phyloP scores from a whole-genome alignment of 1,140 invertebrate species.

The Eciton burchellii region DNA sequence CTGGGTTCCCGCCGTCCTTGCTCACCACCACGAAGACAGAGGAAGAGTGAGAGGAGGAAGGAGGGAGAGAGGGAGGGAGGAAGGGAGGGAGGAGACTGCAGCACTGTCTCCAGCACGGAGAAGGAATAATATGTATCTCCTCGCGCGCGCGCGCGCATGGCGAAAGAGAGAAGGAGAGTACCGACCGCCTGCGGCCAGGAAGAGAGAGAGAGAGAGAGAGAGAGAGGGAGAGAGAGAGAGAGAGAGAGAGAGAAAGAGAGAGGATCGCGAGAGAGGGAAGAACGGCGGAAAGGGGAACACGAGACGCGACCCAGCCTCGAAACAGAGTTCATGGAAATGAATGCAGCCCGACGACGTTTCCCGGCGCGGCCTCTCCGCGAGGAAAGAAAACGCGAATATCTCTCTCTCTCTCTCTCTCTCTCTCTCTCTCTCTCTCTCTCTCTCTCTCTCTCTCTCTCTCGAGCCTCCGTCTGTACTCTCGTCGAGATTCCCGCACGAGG shows the following conservation, averaged over 20 bases:
- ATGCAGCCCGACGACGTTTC: conserved; percentile 38
- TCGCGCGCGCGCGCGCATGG: background rate
- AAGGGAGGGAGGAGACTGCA: no score
- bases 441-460: conserved; percentile 11
- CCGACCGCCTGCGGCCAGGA: conserved; percentile 9
- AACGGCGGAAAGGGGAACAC: background rate
- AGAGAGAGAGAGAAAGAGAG: background rate
- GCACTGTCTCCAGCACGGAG: conserved; percentile 3
- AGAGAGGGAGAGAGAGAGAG: background rate
- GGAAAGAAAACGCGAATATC: conserved; percentile 15
- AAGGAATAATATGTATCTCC: conserved; percentile 45
- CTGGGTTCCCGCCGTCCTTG: conserved; percentile 73
- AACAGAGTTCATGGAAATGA: conserved; percentile 62
- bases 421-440: conserved; percentile 12
- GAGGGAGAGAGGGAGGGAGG: no score
- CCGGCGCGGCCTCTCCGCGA: conserved; percentile 8
- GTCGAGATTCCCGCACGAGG: conserved; percentile 26
- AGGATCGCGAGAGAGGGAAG: background rate
- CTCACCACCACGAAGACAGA: conserved; percentile 45
- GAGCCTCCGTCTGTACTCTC: conserved; percentile 9
- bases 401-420: background rate
- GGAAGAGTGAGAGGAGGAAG: no score
- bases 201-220: background rate
- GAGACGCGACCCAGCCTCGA: conserved; percentile 51
- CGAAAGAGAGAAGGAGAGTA: background rate